Conservation (phyloP, 2,888 invertebrate genomes). For the Lydus trimaculatus region DNA sequence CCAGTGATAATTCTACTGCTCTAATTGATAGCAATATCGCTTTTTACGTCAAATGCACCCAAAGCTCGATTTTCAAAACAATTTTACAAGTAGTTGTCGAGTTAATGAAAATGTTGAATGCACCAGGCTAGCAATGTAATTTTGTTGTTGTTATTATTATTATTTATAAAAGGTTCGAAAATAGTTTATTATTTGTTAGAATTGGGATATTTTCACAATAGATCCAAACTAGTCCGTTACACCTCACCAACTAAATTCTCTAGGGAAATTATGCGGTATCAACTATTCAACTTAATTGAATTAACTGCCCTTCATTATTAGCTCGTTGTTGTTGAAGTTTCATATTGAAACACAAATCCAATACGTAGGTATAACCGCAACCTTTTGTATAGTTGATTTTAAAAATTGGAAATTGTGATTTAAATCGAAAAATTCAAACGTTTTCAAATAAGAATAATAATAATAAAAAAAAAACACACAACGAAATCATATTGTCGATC, state of each 20-base stretch:
- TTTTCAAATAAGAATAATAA: not conserved
- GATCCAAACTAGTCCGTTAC: not conserved
- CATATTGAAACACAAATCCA: not conserved
- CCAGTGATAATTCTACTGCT: no score
- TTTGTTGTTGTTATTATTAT: not conserved
- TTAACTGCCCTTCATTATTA: not conserved
- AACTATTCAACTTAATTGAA: not conserved
- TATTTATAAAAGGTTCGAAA: not conserved
- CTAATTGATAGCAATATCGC: no score
- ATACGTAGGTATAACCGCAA: no score
- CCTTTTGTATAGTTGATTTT: not conserved
- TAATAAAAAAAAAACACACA: not conserved
- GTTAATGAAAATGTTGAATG: no score
- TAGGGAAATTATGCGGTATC: constrained; percentile 5
- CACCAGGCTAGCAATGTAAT: no score
- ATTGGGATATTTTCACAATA: not conserved
- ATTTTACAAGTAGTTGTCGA: no score
- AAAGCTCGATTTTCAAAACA: no score
- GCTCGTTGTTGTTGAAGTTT: not conserved
- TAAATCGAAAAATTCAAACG: not conserved
- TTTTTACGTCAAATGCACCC: no score
- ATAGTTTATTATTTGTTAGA: not conserved
- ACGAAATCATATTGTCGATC: not conserved
- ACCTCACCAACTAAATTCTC: not conserved
- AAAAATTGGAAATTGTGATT: no score